Conservation (phyloP, 53 echinoderm and acorn worm species). For the Luidia sarsii region DNA sequence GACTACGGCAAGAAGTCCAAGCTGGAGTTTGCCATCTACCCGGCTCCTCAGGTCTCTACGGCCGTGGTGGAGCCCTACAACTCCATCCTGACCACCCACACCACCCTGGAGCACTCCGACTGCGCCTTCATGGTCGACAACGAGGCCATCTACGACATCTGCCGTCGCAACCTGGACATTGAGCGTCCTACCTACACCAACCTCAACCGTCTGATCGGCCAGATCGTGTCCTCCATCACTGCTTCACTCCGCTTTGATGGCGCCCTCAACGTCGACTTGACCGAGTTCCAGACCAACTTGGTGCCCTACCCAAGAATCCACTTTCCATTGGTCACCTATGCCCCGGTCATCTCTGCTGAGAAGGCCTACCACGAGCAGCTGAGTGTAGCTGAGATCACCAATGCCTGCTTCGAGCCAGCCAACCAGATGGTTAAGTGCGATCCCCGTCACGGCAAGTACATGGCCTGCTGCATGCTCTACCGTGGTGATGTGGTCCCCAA, state of each 20-base stretch:
- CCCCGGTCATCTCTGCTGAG: conserved; percentile 83
- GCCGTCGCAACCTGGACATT: conserved; percentile 80
- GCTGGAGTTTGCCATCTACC: conserved; percentile 87
- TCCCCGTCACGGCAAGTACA: conserved; percentile 72
- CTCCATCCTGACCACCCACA: conserved; percentile 75
- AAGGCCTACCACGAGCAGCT: conserved; percentile 83
- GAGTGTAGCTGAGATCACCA: conserved; percentile 70
- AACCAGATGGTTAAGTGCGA: conserved; percentile 77
- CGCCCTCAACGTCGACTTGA: conserved; percentile 93
- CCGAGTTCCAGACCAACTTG: conserved; percentile 98
- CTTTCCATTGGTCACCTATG: conserved; percentile 92
- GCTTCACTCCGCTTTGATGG: conserved; percentile 97
- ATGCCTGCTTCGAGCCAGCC: conserved; percentile 70
- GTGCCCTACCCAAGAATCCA: conserved; percentile 95
- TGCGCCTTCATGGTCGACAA: conserved; percentile 87
- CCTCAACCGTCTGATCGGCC: conserved; percentile 77
- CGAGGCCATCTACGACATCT: conserved; percentile 86
- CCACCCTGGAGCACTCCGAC: conserved; percentile 82
- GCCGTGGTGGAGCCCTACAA: conserved; percentile 85
- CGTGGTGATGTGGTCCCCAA: conserved; percentile 90
- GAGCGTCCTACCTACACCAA: conserved; percentile 82
- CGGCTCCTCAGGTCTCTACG: conserved; percentile 68
- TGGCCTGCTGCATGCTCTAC: conserved; percentile 78
- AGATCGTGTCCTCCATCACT: conserved; percentile 85
- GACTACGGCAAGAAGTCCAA: conserved; percentile 99